Conservation (phyloP, 2,888 invertebrate genomes). For the Hipparchia sbordonii region DNA sequence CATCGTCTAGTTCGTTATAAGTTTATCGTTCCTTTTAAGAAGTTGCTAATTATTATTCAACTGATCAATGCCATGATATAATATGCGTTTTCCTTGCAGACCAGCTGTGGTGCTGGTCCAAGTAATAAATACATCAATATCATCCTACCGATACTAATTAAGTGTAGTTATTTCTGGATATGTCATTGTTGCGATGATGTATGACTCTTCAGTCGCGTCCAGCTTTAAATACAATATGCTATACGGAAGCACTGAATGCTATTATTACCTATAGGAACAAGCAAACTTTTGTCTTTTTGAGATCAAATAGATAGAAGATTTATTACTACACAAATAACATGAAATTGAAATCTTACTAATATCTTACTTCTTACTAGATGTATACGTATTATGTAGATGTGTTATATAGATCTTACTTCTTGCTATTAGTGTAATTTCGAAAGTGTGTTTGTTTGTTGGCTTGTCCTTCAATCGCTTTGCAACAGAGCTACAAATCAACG, state of each 20-base stretch:
- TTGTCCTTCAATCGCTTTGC: too few relatives aligned
- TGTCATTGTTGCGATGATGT: slow-evolving; percentile 63
- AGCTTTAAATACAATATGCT: slow-evolving; percentile 33
- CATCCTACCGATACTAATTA: slow-evolving; percentile 44
- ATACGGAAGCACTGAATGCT: not conserved
- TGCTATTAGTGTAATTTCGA: too few relatives aligned
- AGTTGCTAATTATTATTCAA: not conserved
- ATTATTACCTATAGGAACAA: not conserved
- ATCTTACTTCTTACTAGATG: too few relatives aligned
- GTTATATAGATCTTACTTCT: too few relatives aligned
- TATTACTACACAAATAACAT: too few relatives aligned
- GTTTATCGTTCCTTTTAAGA: too few relatives aligned
- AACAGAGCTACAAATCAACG: too few relatives aligned
- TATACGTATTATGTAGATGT: too few relatives aligned
- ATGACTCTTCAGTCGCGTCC: slow-evolving; percentile 41
- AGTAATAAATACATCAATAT: slow-evolving; percentile 28
- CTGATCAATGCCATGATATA: not conserved
- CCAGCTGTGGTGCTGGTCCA: slow-evolving; percentile 5
- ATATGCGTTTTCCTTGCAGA: not conserved
- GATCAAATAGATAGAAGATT: not conserved
- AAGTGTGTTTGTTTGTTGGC: too few relatives aligned
- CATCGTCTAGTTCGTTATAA: too few relatives aligned
- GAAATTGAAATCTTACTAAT: too few relatives aligned
- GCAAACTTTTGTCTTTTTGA: not conserved
- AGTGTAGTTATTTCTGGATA: slow-evolving; percentile 53